phyloP scores from a whole-genome alignment of 2,888 invertebrate genomes.

The Pachliopta kotzebuea region DNA sequence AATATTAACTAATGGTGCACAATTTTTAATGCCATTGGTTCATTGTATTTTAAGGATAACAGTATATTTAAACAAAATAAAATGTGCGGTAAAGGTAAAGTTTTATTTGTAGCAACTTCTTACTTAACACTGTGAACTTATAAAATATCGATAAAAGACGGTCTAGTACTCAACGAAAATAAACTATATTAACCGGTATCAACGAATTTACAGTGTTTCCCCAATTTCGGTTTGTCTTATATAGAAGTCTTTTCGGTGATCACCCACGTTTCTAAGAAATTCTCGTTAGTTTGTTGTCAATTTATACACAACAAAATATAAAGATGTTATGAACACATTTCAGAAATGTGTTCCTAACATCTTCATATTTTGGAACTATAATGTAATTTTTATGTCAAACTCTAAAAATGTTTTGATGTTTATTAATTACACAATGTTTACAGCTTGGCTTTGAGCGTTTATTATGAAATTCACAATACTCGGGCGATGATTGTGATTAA shows the following conservation, averaged over 20 bases:
- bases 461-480: neutral
- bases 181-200: slow-evolving; percentile 39
- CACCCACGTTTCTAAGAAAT: slow-evolving; percentile 68
- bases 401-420: neutral
- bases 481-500: too few relatives aligned
- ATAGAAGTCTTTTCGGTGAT: slow-evolving; percentile 43
- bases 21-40: too few relatives aligned
- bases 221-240: slow-evolving; percentile 57
- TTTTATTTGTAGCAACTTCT: too few relatives aligned
- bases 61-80: too few relatives aligned
- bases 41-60: too few relatives aligned
- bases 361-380: too few relatives aligned
- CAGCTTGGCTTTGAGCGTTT: neutral
- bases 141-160: slow-evolving; percentile 23
- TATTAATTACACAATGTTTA: neutral
- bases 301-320: slow-evolving; percentile 35
- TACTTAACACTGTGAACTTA: too few relatives aligned
- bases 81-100: too few relatives aligned
- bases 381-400: neutral
- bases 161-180: slow-evolving; percentile 35
- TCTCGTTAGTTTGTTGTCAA: slow-evolving; percentile 58
- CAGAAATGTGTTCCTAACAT: neutral
- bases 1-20: too few relatives aligned
- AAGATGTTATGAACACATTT: neutral
- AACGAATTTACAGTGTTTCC: slow-evolving; percentile 36